Base-by-base conservation (phyloP, 2,797 vertebrate species). In the Selene dorsalis region DNA sequence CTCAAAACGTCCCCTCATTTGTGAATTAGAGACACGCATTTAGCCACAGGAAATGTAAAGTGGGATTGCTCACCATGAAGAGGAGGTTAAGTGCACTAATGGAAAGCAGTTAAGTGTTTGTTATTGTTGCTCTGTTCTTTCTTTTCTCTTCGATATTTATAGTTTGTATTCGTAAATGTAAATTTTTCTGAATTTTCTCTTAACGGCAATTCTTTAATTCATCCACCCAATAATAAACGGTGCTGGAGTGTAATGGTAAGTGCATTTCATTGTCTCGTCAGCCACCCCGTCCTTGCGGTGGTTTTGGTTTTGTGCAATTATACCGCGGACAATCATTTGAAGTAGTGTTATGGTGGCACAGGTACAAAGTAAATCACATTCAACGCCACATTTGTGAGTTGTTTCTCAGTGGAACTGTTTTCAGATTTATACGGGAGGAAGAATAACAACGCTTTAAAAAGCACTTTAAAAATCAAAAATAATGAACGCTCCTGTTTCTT, bases 1-100 rank as follows among this genome's bases (percentile, higher is more conserved):
- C 95, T 94, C 94, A 95, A 96, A 97, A 96, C 94, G 95, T 96
- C 95, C 94, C 93, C 96, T 96, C 89, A 91, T 92, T 96, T 96
- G 96, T 96, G 97, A 97, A 97, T 96, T 96, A 96, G 94, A 96
- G 89, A 95, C 95, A 95, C 94, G 85, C 93, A 93, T 97, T 97
- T 97, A 96, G 96, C 90, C 92, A 89, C 86, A 88, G 90, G 89
- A 90, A 88, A 87, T 84, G 87, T 89, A 91, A 90, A 92, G 89
- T 90, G 89, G 89, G 86, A 89, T 79, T 84, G 81, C 90, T 88
- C 88, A 88, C 84, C 86, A 83, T 83, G 86, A 88, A 90, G 90
- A 91, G 88, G 88, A 88, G 90, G 89, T 93, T 93, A 93, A 93
- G 91, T 96, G 96, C 95, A 94, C 89, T 92, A 91, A 92, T 90